phyloP scores from a whole-genome alignment of 1,140 invertebrate genomes.

The Dendroctonus valens region DNA sequence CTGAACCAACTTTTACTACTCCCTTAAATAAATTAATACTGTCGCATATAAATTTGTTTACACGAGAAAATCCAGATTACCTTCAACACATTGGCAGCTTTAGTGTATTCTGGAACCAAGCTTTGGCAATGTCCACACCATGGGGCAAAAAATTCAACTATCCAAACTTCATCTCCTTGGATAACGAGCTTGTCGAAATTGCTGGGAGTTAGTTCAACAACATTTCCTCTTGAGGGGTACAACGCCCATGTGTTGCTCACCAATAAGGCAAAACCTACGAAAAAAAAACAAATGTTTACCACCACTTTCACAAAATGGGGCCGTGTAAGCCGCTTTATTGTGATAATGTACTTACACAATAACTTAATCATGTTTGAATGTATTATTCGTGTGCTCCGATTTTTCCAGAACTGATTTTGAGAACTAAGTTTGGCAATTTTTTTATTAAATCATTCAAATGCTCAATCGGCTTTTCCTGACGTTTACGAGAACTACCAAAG shows the following conservation, averaged over 20 bases:
- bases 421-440: too few species aligned
- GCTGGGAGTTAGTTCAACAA: conserved; percentile 84
- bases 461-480: too few species aligned
- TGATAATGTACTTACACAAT: background rate
- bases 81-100: conserved; percentile 84
- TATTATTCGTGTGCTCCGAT: background rate
- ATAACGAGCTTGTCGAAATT: conserved; percentile 90
- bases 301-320: background rate
- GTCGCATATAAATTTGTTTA: background rate
- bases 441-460: too few species aligned
- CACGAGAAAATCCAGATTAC: conserved; percentile 50
- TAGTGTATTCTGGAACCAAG: conserved; percentile 83
- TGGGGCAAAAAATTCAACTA: conserved; percentile 93
- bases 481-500: too few species aligned
- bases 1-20: conserved; percentile 88
- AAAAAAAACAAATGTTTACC: conserved; percentile 14
- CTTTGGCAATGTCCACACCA: conserved; percentile 89
- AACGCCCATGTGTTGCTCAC: conserved; percentile 55
- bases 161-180: conserved; percentile 83
- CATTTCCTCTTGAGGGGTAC: conserved; percentile 79
- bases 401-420: too few species aligned
- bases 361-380: conserved; percentile 1
- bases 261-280: conserved; percentile 34
- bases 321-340: background rate
- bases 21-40: conserved; percentile 59